These are phyloP conservation scores for Colistium nudipinnis DNA, from an alignment of 2,113 vertebrate genomes.

Conservation along the genomic window DNA sequence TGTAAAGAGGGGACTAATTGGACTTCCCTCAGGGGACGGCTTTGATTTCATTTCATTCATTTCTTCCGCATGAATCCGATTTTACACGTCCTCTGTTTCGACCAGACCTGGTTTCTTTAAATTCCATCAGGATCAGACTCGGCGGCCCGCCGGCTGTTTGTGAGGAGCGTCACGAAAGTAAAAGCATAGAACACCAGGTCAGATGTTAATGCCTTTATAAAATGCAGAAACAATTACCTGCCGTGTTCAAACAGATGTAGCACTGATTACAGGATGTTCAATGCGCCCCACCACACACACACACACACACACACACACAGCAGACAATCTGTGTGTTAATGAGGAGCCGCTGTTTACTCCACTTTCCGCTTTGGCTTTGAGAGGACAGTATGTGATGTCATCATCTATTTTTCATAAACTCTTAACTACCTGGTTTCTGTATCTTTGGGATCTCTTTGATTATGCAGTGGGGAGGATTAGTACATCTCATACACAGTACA, in stretches of 20 bases:
- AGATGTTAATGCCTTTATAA: not conserved
- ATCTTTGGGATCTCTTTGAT: too few species aligned
- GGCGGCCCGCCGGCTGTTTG: too few species aligned
- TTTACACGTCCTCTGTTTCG: not conserved
- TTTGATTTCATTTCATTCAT: not conserved
- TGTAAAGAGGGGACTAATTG: slow-evolving; percentile 8
- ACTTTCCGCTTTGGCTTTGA: not conserved
- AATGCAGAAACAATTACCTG: not conserved
- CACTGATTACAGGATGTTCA: not conserved
- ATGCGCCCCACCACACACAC: too few species aligned
- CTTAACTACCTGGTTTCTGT: too few species aligned
- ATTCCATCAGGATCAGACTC: not conserved
- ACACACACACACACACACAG: not conserved
- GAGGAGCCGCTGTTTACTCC: not conserved
- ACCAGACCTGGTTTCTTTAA: not conserved
- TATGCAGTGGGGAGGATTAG: too few species aligned
- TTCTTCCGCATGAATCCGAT: slow-evolving; percentile 1
- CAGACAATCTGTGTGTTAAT: not conserved
- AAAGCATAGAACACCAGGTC: not conserved
- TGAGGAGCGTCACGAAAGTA: not conserved
- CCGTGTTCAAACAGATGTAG: not conserved
- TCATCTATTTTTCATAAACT: too few species aligned
- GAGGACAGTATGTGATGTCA: not conserved
- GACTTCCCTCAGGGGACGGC: not conserved
- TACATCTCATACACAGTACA: too few species aligned